A percentile compares a stretch with the other conserved stretches of the same genome.
Conservation (phyloP, 2,113 vertebrate genomes). For the Hassar affinis region DNA sequence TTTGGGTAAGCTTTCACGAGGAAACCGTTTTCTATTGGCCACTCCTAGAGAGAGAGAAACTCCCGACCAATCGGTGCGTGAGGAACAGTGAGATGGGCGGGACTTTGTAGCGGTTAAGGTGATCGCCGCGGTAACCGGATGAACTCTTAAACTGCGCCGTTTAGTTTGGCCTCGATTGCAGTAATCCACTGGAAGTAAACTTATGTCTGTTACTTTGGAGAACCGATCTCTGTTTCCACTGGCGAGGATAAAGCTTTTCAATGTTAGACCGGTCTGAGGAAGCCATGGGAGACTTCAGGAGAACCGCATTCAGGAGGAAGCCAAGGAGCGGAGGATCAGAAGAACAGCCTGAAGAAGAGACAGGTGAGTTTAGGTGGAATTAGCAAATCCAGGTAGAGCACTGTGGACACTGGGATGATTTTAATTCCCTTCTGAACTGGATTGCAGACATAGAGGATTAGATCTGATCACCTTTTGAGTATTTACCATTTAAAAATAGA, state of each 20-base stretch:
- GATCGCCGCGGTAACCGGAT: constrained; percentile 8
- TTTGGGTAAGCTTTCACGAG: not conserved
- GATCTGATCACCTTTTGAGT: not conserved
- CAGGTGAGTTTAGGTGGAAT: constrained; percentile 38
- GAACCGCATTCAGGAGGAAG: constrained; percentile 52
- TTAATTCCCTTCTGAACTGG: not conserved
- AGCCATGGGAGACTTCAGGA: constrained; percentile 50
- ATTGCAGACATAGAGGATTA: not conserved
- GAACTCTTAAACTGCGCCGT: not conserved
- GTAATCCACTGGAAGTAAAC: not conserved
- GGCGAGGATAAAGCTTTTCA: constrained; percentile 7
- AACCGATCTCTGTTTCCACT: not conserved
- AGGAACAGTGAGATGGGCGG: not conserved
- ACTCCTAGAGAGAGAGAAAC: not conserved
- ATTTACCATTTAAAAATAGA: not conserved
- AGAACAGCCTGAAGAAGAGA: constrained; percentile 15
- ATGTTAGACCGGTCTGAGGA: constrained; percentile 31
- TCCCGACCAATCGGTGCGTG: not conserved
- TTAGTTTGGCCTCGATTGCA: not conserved
- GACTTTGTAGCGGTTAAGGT: constrained; percentile 6
- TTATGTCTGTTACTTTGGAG: not conserved
- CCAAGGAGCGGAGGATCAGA: constrained; percentile 6
- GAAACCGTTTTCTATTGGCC: not conserved
- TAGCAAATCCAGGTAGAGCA: not conserved
- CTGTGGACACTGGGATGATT: not conserved